Evolutionary conservation across 2,113 vertebrate genomes (phyloP), one percentile per base, ranked within the genome.

Genomic region (Orcinus orca): DNA sequence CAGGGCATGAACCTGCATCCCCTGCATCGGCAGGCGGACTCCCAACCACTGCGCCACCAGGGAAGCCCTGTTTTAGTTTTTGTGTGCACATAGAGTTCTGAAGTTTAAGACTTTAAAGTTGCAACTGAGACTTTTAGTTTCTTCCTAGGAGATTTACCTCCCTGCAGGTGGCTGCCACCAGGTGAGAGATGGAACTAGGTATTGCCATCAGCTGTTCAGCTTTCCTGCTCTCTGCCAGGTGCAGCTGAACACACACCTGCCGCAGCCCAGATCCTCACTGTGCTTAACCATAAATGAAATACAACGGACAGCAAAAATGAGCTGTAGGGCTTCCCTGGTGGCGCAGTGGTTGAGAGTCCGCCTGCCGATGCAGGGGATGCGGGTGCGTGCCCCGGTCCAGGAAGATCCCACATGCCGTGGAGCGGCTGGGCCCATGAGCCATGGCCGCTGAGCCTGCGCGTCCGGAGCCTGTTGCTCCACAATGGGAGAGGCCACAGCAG

Each of bases 221-320:
- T 60, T 97, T 68, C 63, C 74, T 83, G 70, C 62, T 91, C 9
- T 55, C 55, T 74, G 89, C 63, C 95, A 96, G 93, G 92, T 96
- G 95, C 89, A 67, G 63, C 79, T 71, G 53, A 87, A 90, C 25
- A 89, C 76, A 74, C 68, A 47, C 62, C 53, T 10, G 0, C 79
- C 23, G 6, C 41, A 97, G 87, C 82, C 79, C 2, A 2, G 89
- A 84, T 63, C 58, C 96, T 97, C 58, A 74, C 97, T 95, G 97
- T 55, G 86, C 93, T 70, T 71, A 93, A n/a, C 87, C 65, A 86
- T 71, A 97, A 92, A 80, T 89, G 92, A 95, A 93, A 93, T 84
- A 68, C 0, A 2, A n/a, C 31, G 63, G 89, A 62, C 63, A 74
- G 93, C 70, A 65, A 74, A 94, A 95, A 79, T 74, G 93, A 97